Conservation (phyloP, 2,888 invertebrate genomes). For the Eristalis arbustorum region DNA sequence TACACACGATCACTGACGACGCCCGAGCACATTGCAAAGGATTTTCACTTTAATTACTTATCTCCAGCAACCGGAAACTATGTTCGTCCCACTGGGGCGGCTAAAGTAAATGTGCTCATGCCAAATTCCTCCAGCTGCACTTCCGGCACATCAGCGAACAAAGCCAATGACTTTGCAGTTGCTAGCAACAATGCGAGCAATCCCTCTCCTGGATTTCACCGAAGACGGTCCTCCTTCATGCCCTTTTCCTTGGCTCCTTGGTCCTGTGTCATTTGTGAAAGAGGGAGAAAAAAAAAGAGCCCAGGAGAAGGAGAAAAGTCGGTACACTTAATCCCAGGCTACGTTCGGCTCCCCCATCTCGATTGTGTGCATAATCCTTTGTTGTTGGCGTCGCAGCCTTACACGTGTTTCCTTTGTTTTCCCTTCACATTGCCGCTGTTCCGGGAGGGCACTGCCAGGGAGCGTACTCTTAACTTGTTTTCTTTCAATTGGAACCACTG, state of each 20-base stretch:
- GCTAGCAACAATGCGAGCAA: neutral
- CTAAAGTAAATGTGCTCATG: neutral
- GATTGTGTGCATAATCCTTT: conserved; percentile 21
- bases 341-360: neutral
- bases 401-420: conserved; percentile 56
- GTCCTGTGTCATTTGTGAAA: conserved; percentile 10
- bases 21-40: conserved; percentile 1
- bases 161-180: conserved; percentile 50
- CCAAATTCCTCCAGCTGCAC: conserved; percentile 33
- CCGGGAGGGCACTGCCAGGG: conserved; percentile 10
- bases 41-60: conserved; percentile 35
- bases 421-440: conserved; percentile 13
- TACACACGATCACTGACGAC: neutral
- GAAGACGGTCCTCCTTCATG: neutral
- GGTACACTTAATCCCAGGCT: conserved; percentile 7
- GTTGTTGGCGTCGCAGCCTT: conserved; percentile 28
- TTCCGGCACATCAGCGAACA: conserved; percentile 46
- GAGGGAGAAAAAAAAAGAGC: too few relatives aligned
- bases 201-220: conserved; percentile 4
- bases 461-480: conserved; percentile 23
- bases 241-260: neutral
- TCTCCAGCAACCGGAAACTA: neutral
- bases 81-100: neutral
- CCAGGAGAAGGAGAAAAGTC: conserved; percentile 25
- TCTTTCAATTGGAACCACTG: conserved; percentile 19